Evolutionary conservation across 2,888 invertebrate genomes (phyloP).

Genomic region (Clostera curtula): DNA sequence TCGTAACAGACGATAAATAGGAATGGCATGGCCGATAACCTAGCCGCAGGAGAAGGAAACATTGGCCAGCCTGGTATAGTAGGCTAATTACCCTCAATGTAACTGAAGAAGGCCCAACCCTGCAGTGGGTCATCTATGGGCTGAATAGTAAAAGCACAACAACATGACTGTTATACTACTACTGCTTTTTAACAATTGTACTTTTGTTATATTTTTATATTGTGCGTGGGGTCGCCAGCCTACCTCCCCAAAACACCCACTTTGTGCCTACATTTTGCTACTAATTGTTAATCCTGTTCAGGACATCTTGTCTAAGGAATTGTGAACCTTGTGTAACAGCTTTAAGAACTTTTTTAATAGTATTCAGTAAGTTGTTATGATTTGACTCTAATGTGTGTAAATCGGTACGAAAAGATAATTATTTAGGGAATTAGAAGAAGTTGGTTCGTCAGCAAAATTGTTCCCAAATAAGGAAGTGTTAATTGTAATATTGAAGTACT

Average conservation of each 20-base stretch:
- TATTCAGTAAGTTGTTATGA: constrained; percentile 2
- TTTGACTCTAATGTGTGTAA: constrained; percentile 1
- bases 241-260: constrained; percentile 31
- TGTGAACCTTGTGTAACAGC: constrained; percentile 13
- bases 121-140: no score
- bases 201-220: constrained; percentile 7
- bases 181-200: not conserved
- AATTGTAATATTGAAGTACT: no score
- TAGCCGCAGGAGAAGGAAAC: no score
- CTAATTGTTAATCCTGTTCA: constrained; percentile 37
- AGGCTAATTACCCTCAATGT: no score
- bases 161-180: no score
- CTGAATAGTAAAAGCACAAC: no score
- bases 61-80: no score
- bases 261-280: constrained; percentile 32
- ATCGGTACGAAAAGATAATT: constrained; percentile 4
- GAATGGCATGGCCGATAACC: no score
- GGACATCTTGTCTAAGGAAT: constrained; percentile 15
- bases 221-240: constrained; percentile 21
- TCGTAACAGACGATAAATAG: no score
- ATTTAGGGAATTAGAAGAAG: constrained; percentile 1
- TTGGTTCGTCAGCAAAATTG: not conserved
- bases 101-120: no score
- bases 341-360: not conserved
- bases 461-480: not conserved